These are phyloP conservation scores for Melinaea menophilus DNA, from an alignment of 2,888 invertebrate genomes.

Conservation along the genomic window DNA sequence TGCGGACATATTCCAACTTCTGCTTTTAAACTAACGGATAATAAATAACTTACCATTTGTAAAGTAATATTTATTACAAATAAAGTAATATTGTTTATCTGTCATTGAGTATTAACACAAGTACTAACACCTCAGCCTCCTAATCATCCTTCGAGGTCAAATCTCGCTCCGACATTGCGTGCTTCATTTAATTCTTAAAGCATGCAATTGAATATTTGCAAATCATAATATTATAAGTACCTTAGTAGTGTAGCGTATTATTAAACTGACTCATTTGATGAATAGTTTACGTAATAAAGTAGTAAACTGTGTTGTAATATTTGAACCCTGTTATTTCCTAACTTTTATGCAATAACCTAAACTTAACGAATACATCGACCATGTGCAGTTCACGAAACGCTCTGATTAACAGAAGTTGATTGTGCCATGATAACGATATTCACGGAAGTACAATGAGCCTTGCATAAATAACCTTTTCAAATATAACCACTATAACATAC, in stretches of 20 bases:
- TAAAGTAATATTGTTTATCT: background rate
- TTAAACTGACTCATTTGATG: too few species aligned
- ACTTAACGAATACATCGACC: conserved; percentile 26
- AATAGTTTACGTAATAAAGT: too few species aligned
- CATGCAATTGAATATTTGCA: too few species aligned
- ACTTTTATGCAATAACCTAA: conserved; percentile 16
- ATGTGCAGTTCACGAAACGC: conserved; percentile 43
- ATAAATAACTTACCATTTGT: conserved; percentile 30
- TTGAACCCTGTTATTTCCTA: background rate
- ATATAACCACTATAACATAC: conserved; percentile 17
- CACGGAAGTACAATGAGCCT: conserved; percentile 39
- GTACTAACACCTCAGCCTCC: conserved; percentile 43
- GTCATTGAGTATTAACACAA: conserved; percentile 40
- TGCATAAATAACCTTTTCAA: conserved; percentile 11
- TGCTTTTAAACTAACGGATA: background rate
- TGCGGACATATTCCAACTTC: conserved; percentile 3
- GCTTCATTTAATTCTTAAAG: conserved; percentile 7
- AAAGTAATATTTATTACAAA: background rate
- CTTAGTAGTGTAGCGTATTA: too few species aligned
- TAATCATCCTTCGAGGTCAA: conserved; percentile 53
- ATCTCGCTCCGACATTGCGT: conserved; percentile 49
- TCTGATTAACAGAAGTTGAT: conserved; percentile 47
- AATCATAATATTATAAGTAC: too few species aligned
- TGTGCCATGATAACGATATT: conserved; percentile 40
- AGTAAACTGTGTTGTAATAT: too few species aligned